phyloP scores from a whole-genome alignment of 1,140 invertebrate genomes.

The Neodiprion virginianus region DNA sequence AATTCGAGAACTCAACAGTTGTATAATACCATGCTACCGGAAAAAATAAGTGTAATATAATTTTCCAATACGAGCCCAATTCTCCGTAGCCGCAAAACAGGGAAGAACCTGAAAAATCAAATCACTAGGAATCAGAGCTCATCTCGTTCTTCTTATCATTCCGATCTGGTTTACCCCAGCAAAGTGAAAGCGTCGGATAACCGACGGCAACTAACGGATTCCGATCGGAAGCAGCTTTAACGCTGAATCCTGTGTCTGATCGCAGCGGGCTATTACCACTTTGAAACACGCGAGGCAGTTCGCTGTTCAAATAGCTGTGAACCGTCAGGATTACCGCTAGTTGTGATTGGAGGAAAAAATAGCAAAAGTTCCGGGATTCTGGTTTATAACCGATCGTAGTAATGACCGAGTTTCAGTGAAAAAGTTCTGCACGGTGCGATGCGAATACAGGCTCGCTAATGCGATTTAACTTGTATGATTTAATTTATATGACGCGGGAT shows the following conservation, averaged over 20 bases:
- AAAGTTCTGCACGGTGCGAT: not conserved
- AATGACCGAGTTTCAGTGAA: not conserved
- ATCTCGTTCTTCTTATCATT: not conserved
- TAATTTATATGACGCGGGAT: not conserved
- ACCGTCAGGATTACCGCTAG: not conserved
- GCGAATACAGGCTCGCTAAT: not conserved
- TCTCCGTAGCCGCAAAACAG: no score
- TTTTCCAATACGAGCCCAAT: no score
- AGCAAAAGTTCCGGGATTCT: not conserved
- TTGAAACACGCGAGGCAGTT: not conserved
- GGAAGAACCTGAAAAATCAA: no score
- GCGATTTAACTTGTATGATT: not conserved
- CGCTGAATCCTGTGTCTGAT: not conserved
- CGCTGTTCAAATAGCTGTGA: not conserved
- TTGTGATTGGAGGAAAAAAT: not conserved
- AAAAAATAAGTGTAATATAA: no score
- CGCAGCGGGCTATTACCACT: not conserved
- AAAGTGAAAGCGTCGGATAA: not conserved
- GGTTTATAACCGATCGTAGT: not conserved
- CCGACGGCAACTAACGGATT: no score
- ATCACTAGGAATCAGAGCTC: not conserved
- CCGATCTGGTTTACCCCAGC: not conserved
- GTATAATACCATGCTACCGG: no score
- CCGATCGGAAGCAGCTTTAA: no score
- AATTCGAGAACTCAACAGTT: no score